Percentiles rank a stretch among this genome's conserved stretches.
Evolutionary conservation across 2,113 vertebrate genomes (phyloP).

Genomic region (Rutilus rutilus): DNA sequence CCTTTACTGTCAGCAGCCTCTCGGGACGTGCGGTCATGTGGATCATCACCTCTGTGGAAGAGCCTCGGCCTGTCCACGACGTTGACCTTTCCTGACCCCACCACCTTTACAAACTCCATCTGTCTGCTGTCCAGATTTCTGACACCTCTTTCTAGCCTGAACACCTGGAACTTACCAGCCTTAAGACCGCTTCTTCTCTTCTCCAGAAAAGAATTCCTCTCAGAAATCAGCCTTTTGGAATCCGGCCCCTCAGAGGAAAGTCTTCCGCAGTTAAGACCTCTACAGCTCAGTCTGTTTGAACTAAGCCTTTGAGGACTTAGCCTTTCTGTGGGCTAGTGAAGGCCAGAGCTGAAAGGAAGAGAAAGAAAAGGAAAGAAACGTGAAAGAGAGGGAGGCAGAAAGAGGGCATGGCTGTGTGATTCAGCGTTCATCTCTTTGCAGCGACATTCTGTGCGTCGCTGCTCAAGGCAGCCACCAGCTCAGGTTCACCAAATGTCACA

Average conservation of each 20-base stretch:
- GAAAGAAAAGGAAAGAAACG: constrained; percentile 36
- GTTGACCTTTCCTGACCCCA: constrained; percentile 32
- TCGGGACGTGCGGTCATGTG: constrained; percentile 43
- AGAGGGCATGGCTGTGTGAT: constrained; percentile 34
- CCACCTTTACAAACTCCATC: constrained; percentile 12
- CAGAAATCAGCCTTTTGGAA: constrained; percentile 49
- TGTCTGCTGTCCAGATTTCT: constrained; percentile 36
- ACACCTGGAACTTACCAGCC: constrained; percentile 50
- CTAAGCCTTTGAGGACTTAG: constrained; percentile 58
- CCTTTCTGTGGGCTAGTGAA: constrained; percentile 51
- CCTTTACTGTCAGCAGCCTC: constrained; percentile 48
- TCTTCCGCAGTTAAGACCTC: constrained; percentile 53
- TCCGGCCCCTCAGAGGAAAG: constrained; percentile 50
- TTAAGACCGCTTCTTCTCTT: constrained; percentile 47
- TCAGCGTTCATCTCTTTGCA: constrained; percentile 33
- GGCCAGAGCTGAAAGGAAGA: constrained; percentile 48
- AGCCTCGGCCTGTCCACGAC: constrained; percentile 14
- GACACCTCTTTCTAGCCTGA: constrained; percentile 27
- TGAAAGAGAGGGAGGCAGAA: constrained; percentile 15
- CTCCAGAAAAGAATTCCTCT: constrained; percentile 41
- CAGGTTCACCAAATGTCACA: constrained; percentile 30
- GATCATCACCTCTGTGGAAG: constrained; percentile 31
- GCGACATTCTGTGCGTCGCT: not conserved
- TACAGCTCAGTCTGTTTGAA: constrained; percentile 59
- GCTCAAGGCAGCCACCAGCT: constrained; percentile 17